These are phyloP conservation scores for Sacculina carcini DNA, from an alignment of 2,888 invertebrate genomes.

Conservation along the genomic window DNA sequence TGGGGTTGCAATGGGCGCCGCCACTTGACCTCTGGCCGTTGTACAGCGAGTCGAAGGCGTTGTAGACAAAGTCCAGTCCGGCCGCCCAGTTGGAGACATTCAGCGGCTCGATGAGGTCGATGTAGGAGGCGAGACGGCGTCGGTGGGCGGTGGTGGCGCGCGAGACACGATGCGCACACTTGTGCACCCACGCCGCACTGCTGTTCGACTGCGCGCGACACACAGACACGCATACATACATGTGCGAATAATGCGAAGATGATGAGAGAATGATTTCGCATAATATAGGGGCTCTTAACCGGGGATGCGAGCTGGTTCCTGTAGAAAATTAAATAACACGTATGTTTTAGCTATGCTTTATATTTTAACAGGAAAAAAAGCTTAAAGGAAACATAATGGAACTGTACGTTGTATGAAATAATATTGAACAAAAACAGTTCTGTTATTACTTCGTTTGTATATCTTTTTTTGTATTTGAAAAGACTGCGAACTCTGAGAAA, in stretches of 20 bases:
- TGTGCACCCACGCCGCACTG: slow-evolving; percentile 17
- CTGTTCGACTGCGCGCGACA: slow-evolving; percentile 19
- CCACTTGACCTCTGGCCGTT: slow-evolving; percentile 10
- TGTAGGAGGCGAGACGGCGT: slow-evolving; percentile 19
- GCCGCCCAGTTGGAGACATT: slow-evolving; percentile 21
- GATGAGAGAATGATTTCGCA: background rate
- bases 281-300: too few relatives aligned
- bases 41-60: slow-evolving; percentile 17
- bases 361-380: too few relatives aligned
- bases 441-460: too few relatives aligned
- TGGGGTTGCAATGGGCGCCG: slow-evolving; percentile 25
- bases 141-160: slow-evolving; percentile 25
- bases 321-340: too few relatives aligned
- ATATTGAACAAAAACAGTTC: too few relatives aligned
- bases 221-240: background rate
- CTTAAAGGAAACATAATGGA: too few relatives aligned
- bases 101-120: slow-evolving; percentile 20
- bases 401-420: too few relatives aligned
- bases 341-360: too few relatives aligned
- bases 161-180: slow-evolving; percentile 22
- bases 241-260: background rate
- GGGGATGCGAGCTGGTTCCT: too few relatives aligned
- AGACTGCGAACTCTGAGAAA: too few relatives aligned
- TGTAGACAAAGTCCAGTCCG: slow-evolving; percentile 24
- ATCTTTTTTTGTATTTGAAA: too few relatives aligned